Percentiles rank a stretch among this genome's conserved stretches.
These are phyloP conservation scores for Cheilosia vulpina DNA, from an alignment of 2,888 invertebrate genomes.

Conservation along the genomic window DNA sequence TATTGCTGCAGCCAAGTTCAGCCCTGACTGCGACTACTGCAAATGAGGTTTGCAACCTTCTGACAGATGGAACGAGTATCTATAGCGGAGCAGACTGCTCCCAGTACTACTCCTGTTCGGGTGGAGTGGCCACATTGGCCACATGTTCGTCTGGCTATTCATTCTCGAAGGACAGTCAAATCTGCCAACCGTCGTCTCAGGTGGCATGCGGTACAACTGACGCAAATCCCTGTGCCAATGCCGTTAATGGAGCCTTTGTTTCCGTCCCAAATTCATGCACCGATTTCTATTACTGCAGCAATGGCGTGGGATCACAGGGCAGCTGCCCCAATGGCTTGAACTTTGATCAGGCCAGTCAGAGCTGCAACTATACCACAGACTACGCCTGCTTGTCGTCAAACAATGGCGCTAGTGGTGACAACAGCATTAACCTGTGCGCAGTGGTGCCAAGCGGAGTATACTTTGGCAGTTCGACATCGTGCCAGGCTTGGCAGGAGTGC, in stretches of 20 bases:
- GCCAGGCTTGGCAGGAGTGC: slow-evolving; percentile 77
- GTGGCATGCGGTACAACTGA: slow-evolving; percentile 60
- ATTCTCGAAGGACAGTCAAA: slow-evolving; percentile 77
- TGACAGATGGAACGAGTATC: slow-evolving; percentile 73
- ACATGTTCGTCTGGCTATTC: slow-evolving; percentile 68
- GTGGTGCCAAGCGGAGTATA: slow-evolving; percentile 72
- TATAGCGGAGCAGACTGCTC: slow-evolving; percentile 73
- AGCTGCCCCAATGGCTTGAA: slow-evolving; percentile 76
- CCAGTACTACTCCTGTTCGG: slow-evolving; percentile 76
- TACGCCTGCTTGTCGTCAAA: slow-evolving; percentile 64
- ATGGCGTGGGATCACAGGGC: slow-evolving; percentile 63
- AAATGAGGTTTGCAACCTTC: slow-evolving; percentile 74
- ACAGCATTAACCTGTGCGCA: slow-evolving; percentile 68
- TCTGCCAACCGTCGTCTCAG: slow-evolving; percentile 60
- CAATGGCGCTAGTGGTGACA: not conserved
- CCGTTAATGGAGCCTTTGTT: slow-evolving; percentile 72
- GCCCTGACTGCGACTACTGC: slow-evolving; percentile 30
- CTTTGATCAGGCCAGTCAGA: slow-evolving; percentile 74
- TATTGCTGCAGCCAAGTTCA: slow-evolving; percentile 23
- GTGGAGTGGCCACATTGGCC: slow-evolving; percentile 62
- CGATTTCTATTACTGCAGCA: slow-evolving; percentile 77
- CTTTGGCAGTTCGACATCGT: slow-evolving; percentile 76
- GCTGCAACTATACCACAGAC: slow-evolving; percentile 74
- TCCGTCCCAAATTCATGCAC: slow-evolving; percentile 75
- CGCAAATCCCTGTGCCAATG: slow-evolving; percentile 72